phyloP scores from a whole-genome alignment of 2,888 invertebrate genomes.

The Acrobasis suavella region DNA sequence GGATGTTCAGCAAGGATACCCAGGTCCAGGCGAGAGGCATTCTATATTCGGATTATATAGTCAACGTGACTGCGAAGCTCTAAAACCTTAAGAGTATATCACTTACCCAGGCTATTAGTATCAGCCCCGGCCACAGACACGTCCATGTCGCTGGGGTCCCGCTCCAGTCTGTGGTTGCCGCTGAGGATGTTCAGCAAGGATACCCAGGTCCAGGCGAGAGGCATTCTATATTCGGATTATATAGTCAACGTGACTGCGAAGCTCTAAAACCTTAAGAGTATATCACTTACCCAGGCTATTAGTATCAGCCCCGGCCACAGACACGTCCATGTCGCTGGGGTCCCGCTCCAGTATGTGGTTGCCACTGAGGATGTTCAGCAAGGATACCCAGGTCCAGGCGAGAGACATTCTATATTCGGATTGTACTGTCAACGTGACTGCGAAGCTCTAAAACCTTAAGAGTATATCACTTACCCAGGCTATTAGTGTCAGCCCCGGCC shows the following conservation, averaged over 20 bases:
- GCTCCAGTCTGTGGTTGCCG: slow-evolving; percentile 79
- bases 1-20: slow-evolving; percentile 63
- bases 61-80: too few relatives aligned
- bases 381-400: slow-evolving; percentile 70
- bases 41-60: slow-evolving; percentile 84
- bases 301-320: slow-evolving; percentile 73
- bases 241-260: too few relatives aligned
- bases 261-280: too few relatives aligned
- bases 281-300: slow-evolving; percentile 80
- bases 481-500: slow-evolving; percentile 84
- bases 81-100: too few relatives aligned
- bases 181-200: slow-evolving; percentile 63
- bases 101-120: slow-evolving; percentile 84
- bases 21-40: slow-evolving; percentile 91
- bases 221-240: slow-evolving; percentile 97
- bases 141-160: slow-evolving; percentile 65
- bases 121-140: slow-evolving; percentile 53
- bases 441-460: too few relatives aligned
- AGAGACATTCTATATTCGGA: slow-evolving; percentile 97
- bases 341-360: slow-evolving; percentile 83
- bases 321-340: slow-evolving; percentile 41
- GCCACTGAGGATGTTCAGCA: slow-evolving; percentile 64
- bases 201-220: slow-evolving; percentile 84
- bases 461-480: slow-evolving; percentile 59
- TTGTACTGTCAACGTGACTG: too few relatives aligned